Base-by-base conservation (phyloP, 2,797 vertebrate species). In the Liparis tanakae region DNA sequence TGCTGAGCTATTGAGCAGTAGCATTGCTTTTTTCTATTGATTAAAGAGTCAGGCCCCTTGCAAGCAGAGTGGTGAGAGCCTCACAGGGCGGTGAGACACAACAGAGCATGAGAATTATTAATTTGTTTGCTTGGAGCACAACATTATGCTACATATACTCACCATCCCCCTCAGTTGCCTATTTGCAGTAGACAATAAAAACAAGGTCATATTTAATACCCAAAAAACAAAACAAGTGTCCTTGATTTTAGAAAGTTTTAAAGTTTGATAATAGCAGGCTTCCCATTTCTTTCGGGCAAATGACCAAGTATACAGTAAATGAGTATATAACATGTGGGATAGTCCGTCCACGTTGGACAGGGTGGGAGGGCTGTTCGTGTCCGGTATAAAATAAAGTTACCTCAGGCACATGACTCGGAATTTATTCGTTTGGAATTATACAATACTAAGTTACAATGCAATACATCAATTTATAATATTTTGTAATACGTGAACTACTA, bases 31-130 rank as follows among this genome's bases (percentile, higher is more conserved):
- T 2, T 30, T 30, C n/a, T 30, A 92, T 89, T 85, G 89, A 91
- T 88, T 83, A 66, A 86, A 65, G 85, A 86, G 85, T 89, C 84
- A 85, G 66, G 71, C 76, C 74, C 50, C 70, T 20, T 83, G 88
- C 34, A 46, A 71, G 66, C 55, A 4, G 54, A 70, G 81, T 4
- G 7, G 54, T 34, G 70, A 51, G 71, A 78, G 41, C 43, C 66
- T 77, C 53, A 15, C 25, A 30, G 25, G 25, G 25, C 25, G 25
- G 25, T 30, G 25, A 30, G 25, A 68, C 37, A 59, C 65, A 61
- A 46, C 50, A 51, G 65, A 66, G 76, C 67, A 51, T 43, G 72
- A 79, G 73, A 57, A 33, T n/a, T 5, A 69, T 46, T 30, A 2
- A 30, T 54, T 43, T 0, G 34, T 57, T 33, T 10, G 25, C 30